These are phyloP conservation scores for Merodon equestris DNA, from an alignment of 2,888 invertebrate species.

Conservation along the genomic window DNA sequence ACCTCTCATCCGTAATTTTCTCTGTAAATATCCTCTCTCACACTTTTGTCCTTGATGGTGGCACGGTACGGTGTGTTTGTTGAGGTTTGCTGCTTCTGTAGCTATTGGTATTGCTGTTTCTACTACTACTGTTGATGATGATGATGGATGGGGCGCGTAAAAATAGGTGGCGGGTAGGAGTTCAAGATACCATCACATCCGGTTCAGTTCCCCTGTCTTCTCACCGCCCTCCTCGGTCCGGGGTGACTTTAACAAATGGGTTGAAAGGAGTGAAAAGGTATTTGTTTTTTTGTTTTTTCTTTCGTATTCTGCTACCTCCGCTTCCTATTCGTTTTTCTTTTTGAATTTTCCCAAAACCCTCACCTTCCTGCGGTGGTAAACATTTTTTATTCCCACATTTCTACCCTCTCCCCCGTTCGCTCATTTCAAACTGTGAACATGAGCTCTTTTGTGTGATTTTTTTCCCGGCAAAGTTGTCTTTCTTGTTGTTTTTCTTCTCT, in stretches of 20 bases:
- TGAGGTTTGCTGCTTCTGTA: slow-evolving; percentile 41
- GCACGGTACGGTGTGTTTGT: slow-evolving; percentile 29
- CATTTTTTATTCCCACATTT: not conserved
- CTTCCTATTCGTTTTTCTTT: slow-evolving; percentile 15
- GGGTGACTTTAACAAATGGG: slow-evolving; percentile 67
- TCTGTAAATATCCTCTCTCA: slow-evolving; percentile 41
- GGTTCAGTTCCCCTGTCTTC: slow-evolving; percentile 31
- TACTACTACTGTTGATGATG: slow-evolving; percentile 13
- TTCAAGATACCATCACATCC: slow-evolving; percentile 50
- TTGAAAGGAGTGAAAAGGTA: slow-evolving; percentile 53
- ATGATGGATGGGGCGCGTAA: slow-evolving; percentile 3
- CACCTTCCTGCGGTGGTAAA: not conserved
- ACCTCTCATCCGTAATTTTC: slow-evolving; percentile 13
- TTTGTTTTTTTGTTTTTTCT: slow-evolving; percentile 29
- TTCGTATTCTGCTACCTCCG: not conserved
- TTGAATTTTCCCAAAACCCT: not conserved
- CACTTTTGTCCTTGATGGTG: slow-evolving; percentile 9
- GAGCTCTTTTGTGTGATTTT: slow-evolving; percentile 66
- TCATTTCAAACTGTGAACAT: slow-evolving; percentile 63
- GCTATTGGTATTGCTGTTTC: slow-evolving; percentile 9
- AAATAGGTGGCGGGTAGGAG: no score
- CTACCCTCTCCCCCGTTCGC: slow-evolving; percentile 31
- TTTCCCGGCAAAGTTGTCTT: slow-evolving; percentile 56
- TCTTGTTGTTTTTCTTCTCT: slow-evolving; percentile 29
- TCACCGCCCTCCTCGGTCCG: not conserved